phyloP scores from a whole-genome alignment of 2,888 invertebrate genomes.

The Apantesis nais region DNA sequence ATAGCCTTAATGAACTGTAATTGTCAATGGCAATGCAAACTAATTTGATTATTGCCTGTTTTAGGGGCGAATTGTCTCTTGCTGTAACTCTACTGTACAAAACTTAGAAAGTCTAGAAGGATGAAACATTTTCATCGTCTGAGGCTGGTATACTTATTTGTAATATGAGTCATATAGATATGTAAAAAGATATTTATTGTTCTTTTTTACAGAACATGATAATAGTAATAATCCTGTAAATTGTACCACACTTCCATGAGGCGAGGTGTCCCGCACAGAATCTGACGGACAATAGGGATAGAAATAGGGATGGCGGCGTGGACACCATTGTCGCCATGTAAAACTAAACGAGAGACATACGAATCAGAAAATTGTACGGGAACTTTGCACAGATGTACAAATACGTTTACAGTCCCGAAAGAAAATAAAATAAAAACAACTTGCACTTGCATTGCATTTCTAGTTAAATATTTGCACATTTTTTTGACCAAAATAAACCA shows the following conservation, averaged over 20 bases:
- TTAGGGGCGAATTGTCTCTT: neutral
- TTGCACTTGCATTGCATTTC: too few relatives aligned
- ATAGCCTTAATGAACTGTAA: too few relatives aligned
- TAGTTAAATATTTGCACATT: too few relatives aligned
- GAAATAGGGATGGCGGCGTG: slow-evolving; percentile 58
- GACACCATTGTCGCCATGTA: slow-evolving; percentile 63
- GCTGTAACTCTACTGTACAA: neutral
- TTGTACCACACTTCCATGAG: slow-evolving; percentile 37
- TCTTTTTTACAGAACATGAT: neutral
- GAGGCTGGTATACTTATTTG: neutral
- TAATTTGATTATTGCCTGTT: neutral
- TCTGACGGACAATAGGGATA: slow-evolving; percentile 71
- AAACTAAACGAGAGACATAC: slow-evolving; percentile 54
- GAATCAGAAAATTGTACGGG: slow-evolving; percentile 29
- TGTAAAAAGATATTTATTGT: neutral
- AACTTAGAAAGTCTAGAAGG: neutral
- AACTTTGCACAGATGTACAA: neutral
- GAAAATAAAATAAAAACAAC: too few relatives aligned
- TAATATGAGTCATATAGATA: neutral
- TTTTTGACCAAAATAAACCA: too few relatives aligned
- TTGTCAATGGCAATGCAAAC: too few relatives aligned
- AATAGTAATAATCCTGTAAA: neutral
- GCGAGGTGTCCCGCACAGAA: slow-evolving; percentile 69
- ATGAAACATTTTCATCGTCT: neutral
- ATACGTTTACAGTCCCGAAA: neutral